A percentile compares a stretch with the other conserved stretches of the same genome.
These are phyloP conservation scores for Cerceris ruficornis DNA, from an alignment of 2,888 invertebrate species.

Conservation along the genomic window DNA sequence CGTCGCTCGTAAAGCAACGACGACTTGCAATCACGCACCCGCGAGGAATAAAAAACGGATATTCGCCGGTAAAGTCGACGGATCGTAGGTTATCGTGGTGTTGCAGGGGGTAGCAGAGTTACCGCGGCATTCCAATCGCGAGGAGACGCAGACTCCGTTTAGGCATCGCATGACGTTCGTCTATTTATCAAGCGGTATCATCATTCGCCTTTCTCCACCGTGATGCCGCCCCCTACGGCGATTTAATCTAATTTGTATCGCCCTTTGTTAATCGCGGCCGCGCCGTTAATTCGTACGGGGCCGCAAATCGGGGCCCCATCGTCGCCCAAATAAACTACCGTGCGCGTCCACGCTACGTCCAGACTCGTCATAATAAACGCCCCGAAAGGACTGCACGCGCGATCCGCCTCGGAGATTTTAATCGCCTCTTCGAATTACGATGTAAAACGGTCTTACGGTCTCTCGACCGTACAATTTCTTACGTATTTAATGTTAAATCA, in stretches of 20 bases:
- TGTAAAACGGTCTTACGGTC: no score
- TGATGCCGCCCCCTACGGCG: conserved; percentile 81
- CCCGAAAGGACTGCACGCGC: not conserved
- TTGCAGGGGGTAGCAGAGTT: conserved; percentile 14
- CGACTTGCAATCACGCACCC: not conserved
- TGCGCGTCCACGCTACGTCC: conserved; percentile 63
- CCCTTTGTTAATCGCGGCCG: conserved; percentile 80
- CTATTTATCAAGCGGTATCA: conserved; percentile 81
- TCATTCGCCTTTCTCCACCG: conserved; percentile 76
- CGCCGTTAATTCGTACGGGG: conserved; percentile 77
- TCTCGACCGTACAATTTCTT: no score
- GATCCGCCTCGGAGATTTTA: not conserved
- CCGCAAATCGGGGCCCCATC: conserved; percentile 66
- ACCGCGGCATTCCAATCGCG: conserved; percentile 51
- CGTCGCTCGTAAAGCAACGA: not conserved
- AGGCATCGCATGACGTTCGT: conserved; percentile 80
- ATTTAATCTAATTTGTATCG: conserved; percentile 82
- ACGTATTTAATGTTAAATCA: no score
- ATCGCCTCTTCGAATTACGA: no score
- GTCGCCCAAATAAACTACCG: conserved; percentile 77
- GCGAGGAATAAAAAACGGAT: not conserved
- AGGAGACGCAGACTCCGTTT: conserved; percentile 75
- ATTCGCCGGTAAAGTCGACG: not conserved
- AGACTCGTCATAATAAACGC: conserved; percentile 68
- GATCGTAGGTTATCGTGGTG: conserved; percentile 21